phyloP scores from a whole-genome alignment of 2,888 invertebrate species.

The Limnephilus marmoratus region DNA sequence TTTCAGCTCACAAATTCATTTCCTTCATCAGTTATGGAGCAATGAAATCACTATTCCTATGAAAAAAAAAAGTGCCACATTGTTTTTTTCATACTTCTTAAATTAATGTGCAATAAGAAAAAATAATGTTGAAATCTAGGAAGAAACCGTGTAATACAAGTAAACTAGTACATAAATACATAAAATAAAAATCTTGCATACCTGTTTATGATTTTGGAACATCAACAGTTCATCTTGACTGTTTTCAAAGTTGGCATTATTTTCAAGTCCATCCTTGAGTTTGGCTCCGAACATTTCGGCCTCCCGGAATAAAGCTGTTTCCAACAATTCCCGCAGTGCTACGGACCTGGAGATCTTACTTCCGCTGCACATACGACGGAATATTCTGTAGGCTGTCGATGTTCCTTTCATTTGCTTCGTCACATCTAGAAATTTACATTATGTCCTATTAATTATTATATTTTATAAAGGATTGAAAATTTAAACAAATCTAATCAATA shows the following conservation, averaged over 20 bases:
- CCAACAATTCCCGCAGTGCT: slow-evolving; percentile 85
- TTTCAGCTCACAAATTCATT: neutral
- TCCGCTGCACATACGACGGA: slow-evolving; percentile 81
- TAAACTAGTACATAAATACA: too few relatives aligned
- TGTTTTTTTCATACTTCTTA: neutral
- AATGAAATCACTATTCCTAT: neutral
- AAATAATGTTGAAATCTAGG: neutral
- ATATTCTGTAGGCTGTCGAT: slow-evolving; percentile 80
- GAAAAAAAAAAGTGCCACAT: neutral
- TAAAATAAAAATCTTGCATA: slow-evolving; percentile 69
- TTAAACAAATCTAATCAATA: neutral
- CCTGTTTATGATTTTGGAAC: slow-evolving; percentile 88
- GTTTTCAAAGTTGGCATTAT: slow-evolving; percentile 70
- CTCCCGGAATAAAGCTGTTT: slow-evolving; percentile 84
- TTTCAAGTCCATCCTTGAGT: slow-evolving; percentile 71
- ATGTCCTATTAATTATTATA: neutral
- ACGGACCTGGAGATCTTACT: slow-evolving; percentile 84
- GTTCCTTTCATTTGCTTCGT: slow-evolving; percentile 81
- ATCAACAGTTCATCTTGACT: slow-evolving; percentile 78
- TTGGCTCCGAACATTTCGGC: slow-evolving; percentile 84
- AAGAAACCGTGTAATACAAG: neutral
- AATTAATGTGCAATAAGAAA: neutral
- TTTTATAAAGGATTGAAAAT: too few relatives aligned
- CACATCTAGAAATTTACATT: slow-evolving; percentile 75
- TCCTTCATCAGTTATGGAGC: neutral